Conservation (phyloP, 2,113 vertebrate genomes). For the Lipophrys pholis region DNA sequence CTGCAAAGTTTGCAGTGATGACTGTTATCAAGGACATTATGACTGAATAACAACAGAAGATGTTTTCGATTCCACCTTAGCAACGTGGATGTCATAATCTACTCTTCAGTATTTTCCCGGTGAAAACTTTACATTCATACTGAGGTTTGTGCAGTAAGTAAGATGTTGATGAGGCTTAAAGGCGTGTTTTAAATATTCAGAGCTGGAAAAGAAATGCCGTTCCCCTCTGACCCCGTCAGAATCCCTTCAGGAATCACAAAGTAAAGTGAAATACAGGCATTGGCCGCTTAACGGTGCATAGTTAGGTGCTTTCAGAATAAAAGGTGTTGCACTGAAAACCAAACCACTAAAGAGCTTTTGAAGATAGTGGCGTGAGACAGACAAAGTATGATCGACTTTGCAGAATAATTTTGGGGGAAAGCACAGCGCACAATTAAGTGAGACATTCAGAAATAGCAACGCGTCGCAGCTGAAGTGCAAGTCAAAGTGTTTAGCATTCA, state of each 20-base stretch:
- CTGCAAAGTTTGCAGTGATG: constrained; percentile 16
- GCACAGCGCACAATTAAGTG: no score
- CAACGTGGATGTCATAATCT: background rate
- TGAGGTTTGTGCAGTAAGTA: background rate
- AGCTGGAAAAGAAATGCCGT: background rate
- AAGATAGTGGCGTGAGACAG: no score
- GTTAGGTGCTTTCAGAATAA: background rate
- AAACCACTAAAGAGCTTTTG: no score
- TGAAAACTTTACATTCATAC: background rate
- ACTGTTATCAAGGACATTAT: background rate
- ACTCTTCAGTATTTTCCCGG: background rate
- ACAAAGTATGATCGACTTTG: no score
- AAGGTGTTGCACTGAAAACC: background rate
- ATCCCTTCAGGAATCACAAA: background rate
- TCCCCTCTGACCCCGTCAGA: background rate
- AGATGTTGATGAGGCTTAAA: background rate
- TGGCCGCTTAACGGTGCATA: background rate
- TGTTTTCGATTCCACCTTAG: constrained; percentile 2
- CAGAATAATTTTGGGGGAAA: no score
- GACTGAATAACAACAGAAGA: background rate
- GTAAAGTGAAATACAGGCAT: background rate
- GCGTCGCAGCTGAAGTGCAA: no score
- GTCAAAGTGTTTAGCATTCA: no score
- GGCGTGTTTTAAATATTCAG: background rate
- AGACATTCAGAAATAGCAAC: no score